Evolutionary conservation across 64 coral and sea anemone genomes (phyloP).

Genomic region (Platygyra sinensis): DNA sequence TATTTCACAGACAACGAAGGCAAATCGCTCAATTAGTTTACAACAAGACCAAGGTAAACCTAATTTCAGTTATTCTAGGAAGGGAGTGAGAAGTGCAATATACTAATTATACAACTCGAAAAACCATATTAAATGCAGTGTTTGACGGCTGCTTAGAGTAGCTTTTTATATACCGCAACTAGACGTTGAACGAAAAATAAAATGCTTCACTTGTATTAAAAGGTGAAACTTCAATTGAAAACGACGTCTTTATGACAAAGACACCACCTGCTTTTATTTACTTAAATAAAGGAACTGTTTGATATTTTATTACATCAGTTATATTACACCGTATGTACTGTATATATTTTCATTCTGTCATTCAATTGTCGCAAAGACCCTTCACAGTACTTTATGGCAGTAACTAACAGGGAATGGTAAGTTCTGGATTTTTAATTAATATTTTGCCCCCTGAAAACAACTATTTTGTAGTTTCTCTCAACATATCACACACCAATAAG

Average conservation of each 20-base stretch:
- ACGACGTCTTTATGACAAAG: not conserved
- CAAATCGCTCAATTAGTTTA: no score
- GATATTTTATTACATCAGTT: constrained; percentile 14
- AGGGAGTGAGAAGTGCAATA: no score
- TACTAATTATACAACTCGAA: no score
- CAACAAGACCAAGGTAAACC: no score
- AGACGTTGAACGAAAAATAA: not conserved
- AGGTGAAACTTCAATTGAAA: not conserved
- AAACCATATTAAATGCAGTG: no score
- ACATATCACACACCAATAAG: not conserved
- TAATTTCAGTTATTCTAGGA: no score
- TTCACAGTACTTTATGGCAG: not conserved
- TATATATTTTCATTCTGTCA: not conserved
- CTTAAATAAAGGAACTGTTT: constrained; percentile 33
- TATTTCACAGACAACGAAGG: no score
- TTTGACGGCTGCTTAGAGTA: no score
- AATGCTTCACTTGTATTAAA: not conserved
- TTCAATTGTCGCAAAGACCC: not conserved
- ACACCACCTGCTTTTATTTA: constrained; percentile 20
- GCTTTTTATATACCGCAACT: no score
- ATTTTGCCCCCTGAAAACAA: not conserved
- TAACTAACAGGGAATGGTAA: constrained; percentile 8
- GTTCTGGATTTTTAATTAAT: not conserved
- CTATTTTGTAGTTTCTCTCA: not conserved
- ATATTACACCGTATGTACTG: constrained; percentile 7